phyloP scores from a whole-genome alignment of 2,888 invertebrate species.

The Chrysomela aeneicollis region DNA sequence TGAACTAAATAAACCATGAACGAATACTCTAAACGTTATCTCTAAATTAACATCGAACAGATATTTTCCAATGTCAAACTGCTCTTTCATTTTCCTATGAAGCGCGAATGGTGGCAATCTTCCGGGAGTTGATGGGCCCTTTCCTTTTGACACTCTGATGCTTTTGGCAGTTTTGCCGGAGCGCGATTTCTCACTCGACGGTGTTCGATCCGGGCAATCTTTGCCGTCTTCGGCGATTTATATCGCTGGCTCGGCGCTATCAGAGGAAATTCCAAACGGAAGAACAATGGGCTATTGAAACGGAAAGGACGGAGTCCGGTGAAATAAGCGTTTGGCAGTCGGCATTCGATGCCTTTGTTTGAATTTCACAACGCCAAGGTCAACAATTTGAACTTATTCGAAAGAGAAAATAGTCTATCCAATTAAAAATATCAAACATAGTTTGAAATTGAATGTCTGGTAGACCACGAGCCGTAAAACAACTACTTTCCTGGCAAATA shows the following conservation, averaged over 20 bases:
- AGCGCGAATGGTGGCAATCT: not conserved
- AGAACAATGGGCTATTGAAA: not conserved
- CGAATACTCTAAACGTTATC: too few relatives aligned
- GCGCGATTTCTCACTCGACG: constrained; percentile 2
- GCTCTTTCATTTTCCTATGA: not conserved
- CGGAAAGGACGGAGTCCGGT: not conserved
- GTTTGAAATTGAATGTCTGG: too few relatives aligned
- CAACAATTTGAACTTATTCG: too few relatives aligned
- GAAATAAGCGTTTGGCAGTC: not conserved
- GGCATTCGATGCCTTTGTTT: too few relatives aligned
- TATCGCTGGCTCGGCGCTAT: not conserved
- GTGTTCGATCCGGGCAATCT: not conserved
- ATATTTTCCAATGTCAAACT: not conserved
- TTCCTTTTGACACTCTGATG: not conserved
- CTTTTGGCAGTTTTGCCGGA: not conserved
- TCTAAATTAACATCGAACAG: not conserved
- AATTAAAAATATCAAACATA: too few relatives aligned
- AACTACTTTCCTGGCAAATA: too few relatives aligned
- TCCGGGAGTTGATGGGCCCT: not conserved
- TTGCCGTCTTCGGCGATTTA: not conserved
- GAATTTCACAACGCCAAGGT: too few relatives aligned
- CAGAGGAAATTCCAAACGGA: not conserved
- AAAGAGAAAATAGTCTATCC: too few relatives aligned
- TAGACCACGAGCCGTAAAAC: too few relatives aligned
- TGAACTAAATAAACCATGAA: too few relatives aligned